Base-by-base conservation (phyloP, 2,797 vertebrate genomes). In the Carapus acus region DNA sequence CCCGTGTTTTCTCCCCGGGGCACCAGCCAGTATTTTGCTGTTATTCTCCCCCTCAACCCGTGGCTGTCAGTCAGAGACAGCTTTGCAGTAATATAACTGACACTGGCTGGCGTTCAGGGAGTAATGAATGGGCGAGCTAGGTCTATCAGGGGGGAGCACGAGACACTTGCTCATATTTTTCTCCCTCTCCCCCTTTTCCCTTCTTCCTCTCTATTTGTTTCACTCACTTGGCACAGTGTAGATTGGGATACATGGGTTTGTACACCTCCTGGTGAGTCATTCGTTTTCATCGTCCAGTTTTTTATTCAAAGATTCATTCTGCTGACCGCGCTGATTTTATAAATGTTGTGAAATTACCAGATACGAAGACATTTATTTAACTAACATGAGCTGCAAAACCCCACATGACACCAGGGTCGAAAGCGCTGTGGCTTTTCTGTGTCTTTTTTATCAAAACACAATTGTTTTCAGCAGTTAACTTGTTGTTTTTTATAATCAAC, bases 81-180 rank as follows among this genome's bases (percentile, higher is more conserved):
- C 69, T 86, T 77, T 58, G 70, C 73, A 67, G 79, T 83, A 81
- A 85, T 81, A 81, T 81, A 83, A 81, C 67, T 85, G 85, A 83
- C 85, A 85, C 65, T 37, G 63, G 61, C 71, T 74, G 65, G 66
- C 69, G 54, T 76, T 80, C 55, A 20, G 76, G 78, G 81, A 81
- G 74, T 79, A 81, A 87, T 84, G 83, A 86, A 86, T 82, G 69
- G 71, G 71, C 59, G 49, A 45, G 71, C 73, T 56, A 59, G 61
- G 77, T 81, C 79, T 75, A 83, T 83, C 75, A 82, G 43, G 62
- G 59, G n/a, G 43, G 61, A 75, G 73, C 57, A 71, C 67, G 53
- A 69, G 51, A 70, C 56, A 61, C 55, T 64, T 51, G 67, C 65
- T 71, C 49, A 65, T 61, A 27, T 18, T 40, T 36, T 7, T 22